phyloP scores from a whole-genome alignment of 2,113 vertebrate genomes.

The Gavia stellata region DNA sequence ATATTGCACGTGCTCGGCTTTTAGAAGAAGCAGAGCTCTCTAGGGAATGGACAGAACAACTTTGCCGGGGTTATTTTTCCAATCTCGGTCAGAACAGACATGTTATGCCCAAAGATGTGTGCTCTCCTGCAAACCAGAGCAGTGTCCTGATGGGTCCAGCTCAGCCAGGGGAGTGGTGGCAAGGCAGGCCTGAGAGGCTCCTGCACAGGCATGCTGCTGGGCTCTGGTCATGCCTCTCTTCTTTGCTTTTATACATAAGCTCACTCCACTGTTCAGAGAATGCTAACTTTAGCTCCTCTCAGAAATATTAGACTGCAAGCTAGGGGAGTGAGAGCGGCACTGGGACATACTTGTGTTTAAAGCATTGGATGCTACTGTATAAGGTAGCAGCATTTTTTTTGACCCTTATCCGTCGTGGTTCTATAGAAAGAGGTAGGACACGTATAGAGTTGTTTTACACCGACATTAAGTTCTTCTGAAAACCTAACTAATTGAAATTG shows the following conservation, averaged over 20 bases:
- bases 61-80: not conserved
- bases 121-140: not conserved
- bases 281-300: not conserved
- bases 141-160: not conserved
- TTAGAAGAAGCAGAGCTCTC: not conserved
- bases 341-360: not conserved
- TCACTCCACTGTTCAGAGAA: not conserved
- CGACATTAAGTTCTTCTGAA: not conserved
- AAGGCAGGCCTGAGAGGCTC: not conserved
- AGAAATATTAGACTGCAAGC: not conserved
- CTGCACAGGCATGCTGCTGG: rapidly evolving
- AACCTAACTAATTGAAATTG: not conserved
- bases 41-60: not conserved
- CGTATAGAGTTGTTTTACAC: not conserved
- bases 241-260: not conserved
- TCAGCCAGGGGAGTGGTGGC: not conserved
- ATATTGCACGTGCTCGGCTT: not conserved
- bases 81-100: not conserved
- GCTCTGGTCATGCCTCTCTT: not conserved
- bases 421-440: not conserved
- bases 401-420: not conserved
- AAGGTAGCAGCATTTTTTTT: not conserved
- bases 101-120: not conserved
- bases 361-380: not conserved
- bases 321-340: rapidly evolving